phyloP scores from a whole-genome alignment of 2,888 invertebrate genomes.

The Fragum sueziense region DNA sequence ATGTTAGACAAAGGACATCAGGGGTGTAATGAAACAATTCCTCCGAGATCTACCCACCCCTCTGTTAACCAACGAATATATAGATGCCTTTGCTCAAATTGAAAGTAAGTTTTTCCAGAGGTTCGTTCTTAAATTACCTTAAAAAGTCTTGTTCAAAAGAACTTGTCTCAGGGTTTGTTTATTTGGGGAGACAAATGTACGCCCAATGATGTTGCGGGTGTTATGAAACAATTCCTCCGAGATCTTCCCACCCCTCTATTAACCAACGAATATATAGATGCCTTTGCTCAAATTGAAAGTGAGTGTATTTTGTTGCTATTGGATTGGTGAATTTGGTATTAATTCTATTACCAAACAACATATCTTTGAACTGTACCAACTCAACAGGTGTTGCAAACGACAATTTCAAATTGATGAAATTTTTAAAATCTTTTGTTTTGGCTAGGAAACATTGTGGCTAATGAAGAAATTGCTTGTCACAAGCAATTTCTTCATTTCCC shows the following conservation, averaged over 20 bases:
- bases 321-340: too few species aligned
- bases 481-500: too few species aligned
- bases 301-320: slow-evolving; percentile 59
- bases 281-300: slow-evolving; percentile 83
- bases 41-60: slow-evolving; percentile 95
- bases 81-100: slow-evolving; percentile 86
- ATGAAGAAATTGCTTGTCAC: too few species aligned
- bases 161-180: slow-evolving; percentile 87
- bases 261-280: slow-evolving; percentile 92
- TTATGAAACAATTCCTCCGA: slow-evolving; percentile 93
- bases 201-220: slow-evolving; percentile 93
- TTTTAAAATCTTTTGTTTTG: too few species aligned
- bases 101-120: slow-evolving; percentile 81
- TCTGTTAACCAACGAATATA: slow-evolving; percentile 92
- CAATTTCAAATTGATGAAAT: too few species aligned
- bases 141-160: too few species aligned
- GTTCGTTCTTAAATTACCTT: too few species aligned
- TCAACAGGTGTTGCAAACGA: too few species aligned
- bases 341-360: too few species aligned
- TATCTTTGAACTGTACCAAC: too few species aligned
- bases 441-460: too few species aligned
- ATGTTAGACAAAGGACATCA: slow-evolving; percentile 93
- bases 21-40: slow-evolving; percentile 93
- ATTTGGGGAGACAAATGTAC: slow-evolving; percentile 83
- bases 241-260: slow-evolving; percentile 95